Evolutionary conservation across 1,140 invertebrate species (phyloP), one percentile per base, ranked within the genome.

Genomic region (Protaetia brevitarsis): DNA sequence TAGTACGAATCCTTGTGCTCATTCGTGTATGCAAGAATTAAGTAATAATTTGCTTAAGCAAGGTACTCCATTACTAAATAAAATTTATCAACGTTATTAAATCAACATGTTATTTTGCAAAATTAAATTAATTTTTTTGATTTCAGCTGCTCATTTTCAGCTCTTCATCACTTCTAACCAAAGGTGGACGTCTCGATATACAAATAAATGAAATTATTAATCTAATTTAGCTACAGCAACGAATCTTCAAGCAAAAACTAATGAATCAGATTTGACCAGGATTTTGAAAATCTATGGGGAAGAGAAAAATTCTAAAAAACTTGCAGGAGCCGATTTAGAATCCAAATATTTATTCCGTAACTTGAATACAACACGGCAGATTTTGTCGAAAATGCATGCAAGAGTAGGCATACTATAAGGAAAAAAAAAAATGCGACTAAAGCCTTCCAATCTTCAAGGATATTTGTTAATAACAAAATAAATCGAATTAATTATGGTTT

Each of bases 381-480:
- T 63, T 79, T 98, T 21, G 85, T 98, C 0, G 85, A 87, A 66
- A 85, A 84, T 27, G 84, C 88, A 66, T 84, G 87, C 69, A 65
- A 72, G 83, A 69, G 64, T 84, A 26, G 93, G 97, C 78, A 90
- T 88, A 78, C 75, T 94, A 28, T 83, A 88, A 36, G 82, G 92
- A n/a, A n/a, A n/a, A n/a, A n/a, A n/a, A 71, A 84, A 83, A 82
- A 84, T 67, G 95, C 95, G 0, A 96, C 93, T 2, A 95, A n/a
- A 85, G 89, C 93, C 0, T 98, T 98, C 82, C 94, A 96, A 82
- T 96, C 95, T 0, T 77, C 98, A 63, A 82, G 96, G 71, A 97
- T 98, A 69, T 96, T 98, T 81, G 93, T 98, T 0, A 99, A 99
- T 77, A 93, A 99, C 79, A 96, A 99, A 82, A 79, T 98, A 0